Conservation (phyloP, 2,888 invertebrate species). For the Athrips mouffetella region DNA sequence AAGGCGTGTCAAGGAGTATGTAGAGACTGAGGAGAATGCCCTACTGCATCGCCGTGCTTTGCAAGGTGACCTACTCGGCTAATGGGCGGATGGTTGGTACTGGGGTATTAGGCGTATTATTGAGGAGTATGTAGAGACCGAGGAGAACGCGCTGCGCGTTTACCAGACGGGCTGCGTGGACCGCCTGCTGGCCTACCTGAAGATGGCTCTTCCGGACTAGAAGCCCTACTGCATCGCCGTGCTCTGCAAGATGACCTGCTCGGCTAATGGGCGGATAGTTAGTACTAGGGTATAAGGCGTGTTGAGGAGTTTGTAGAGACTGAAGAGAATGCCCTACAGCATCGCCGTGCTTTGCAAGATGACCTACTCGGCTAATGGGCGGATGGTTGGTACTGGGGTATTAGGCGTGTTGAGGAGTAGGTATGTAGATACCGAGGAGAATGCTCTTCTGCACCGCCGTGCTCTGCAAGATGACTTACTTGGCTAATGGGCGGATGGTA, state of each 20-base stretch:
- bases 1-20: too few relatives aligned
- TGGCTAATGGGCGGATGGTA: slow-evolving; percentile 61
- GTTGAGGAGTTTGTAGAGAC: too few relatives aligned
- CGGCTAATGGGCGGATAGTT: slow-evolving; percentile 60
- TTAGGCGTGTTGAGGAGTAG: slow-evolving; percentile 58
- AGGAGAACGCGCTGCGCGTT: slow-evolving; percentile 59
- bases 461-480: slow-evolving; percentile 66
- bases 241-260: slow-evolving; percentile 66
- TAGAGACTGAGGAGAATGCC: too few relatives aligned
- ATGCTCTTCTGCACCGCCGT: slow-evolving; percentile 62
- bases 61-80: too few relatives aligned
- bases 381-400: too few relatives aligned
- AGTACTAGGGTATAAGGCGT: too few relatives aligned
- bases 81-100: too few relatives aligned
- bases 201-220: slow-evolving; percentile 66
- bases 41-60: too few relatives aligned
- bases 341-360: too few relatives aligned
- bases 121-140: slow-evolving; percentile 64
- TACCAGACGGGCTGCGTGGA: slow-evolving; percentile 65
- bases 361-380: too few relatives aligned
- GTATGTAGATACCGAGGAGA: slow-evolving; percentile 66
- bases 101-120: slow-evolving; percentile 59
- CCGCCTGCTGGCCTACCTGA: slow-evolving; percentile 60
- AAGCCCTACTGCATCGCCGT: slow-evolving; percentile 66
- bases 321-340: too few relatives aligned